Base-by-base conservation (phyloP, 2,797 vertebrate species). In the Eremophila alpestris region DNA sequence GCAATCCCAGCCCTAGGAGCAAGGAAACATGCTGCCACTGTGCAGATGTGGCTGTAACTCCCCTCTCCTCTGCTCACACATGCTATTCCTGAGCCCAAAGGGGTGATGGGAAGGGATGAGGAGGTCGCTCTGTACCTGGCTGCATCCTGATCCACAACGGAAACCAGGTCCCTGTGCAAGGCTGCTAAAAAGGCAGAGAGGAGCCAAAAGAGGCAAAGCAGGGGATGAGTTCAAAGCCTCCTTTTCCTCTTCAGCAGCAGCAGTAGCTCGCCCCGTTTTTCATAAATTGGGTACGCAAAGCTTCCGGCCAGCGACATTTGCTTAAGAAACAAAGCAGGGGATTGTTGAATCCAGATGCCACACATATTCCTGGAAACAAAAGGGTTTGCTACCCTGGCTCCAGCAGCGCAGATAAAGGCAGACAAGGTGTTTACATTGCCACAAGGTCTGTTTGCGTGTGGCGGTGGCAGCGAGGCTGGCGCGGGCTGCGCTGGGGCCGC, bases 381-480 rank as follows among this genome's bases (percentile, higher is more conserved):
- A 64, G 74, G 29, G 12, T 30, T 56, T 41, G 62, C 41, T 59
- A 1, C 19, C 27, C 29, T 2, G 0, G 85, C 68, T 49, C 55
- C 16, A 12, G 9, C 34, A 6, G 93, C 0, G 1, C 62, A 71
- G 93, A 95, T 94, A 95, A 95, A 56, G 81, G 81, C 91, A 29
- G 74, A 30, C 16, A 17, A 71, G 70, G 94, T 95, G 78, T 95
- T 96, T 91, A 92, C 89, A 46, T 0, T 79, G 89, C 87, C 55
- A 21, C 87, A 89, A 94, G 93, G 86, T 93, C 43, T 96, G 89
- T 92, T 95, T 95, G 94, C 75, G 0, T 1, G 87, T 40, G 63
- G 45, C 11, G 5, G 65, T 12, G 16, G 63, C 16, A 9, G 59
- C 17, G 1, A 30, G 58, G 73, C 70, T 5, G 2, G 49, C 3